These are phyloP conservation scores for Sthenelais limicola DNA, from an alignment of 2,888 invertebrate genomes.

Conservation along the genomic window DNA sequence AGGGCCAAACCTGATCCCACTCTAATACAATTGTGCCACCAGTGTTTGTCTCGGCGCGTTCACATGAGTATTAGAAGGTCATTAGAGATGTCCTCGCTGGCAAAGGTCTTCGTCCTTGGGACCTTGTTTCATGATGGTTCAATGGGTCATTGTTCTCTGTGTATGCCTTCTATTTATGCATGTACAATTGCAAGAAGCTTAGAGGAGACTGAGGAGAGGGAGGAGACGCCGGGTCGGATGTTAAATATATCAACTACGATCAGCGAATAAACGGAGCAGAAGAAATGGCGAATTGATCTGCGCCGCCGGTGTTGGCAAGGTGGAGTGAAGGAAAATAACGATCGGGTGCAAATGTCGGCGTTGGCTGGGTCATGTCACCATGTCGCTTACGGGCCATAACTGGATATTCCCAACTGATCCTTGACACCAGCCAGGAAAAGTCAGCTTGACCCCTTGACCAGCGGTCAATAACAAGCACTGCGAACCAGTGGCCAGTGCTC, in stretches of 20 bases:
- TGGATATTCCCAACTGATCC: constrained; percentile 32
- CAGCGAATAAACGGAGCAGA: no score
- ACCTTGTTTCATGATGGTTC: no score
- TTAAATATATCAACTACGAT: no score
- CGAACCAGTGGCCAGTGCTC: neutral
- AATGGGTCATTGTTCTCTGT: no score
- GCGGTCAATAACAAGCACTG: constrained; percentile 3
- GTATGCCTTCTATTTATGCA: no score
- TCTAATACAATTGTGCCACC: constrained; percentile 3
- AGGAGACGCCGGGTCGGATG: no score
- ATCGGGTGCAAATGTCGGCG: constrained; percentile 28
- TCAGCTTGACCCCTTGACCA: constrained; percentile 3
- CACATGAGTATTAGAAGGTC: no score
- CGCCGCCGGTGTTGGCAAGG: neutral
- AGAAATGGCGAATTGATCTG: no score
- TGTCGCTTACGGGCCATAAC: constrained; percentile 19
- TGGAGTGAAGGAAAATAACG: constrained; percentile 7
- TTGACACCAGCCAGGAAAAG: constrained; percentile 22
- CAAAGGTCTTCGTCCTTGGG: no score
- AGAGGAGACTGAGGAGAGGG: no score
- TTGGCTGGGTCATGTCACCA: neutral
- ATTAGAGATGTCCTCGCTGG: no score
- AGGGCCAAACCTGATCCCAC: neutral
- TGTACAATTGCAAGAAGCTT: no score
- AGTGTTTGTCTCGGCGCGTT: neutral